Percentiles rank a stretch among this genome's conserved stretches.
phyloP scores from a whole-genome alignment of 2,113 vertebrate genomes.

The Micromys minutus region DNA sequence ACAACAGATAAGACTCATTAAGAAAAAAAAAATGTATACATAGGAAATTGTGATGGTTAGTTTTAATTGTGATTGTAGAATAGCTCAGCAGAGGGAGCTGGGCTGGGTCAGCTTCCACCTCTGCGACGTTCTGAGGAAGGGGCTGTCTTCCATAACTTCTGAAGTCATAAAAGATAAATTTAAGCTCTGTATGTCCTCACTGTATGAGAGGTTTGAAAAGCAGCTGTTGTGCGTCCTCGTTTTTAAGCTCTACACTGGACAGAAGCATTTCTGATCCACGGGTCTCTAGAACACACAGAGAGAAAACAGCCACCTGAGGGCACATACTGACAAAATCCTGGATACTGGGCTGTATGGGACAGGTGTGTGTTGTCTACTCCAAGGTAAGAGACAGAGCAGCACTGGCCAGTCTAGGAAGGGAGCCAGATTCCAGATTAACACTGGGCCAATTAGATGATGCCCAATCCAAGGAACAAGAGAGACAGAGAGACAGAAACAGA shows the following conservation, averaged over 20 bases:
- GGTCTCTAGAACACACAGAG: not conserved
- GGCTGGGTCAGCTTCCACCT: not conserved
- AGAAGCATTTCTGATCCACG: not conserved
- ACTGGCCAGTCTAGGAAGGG: not conserved
- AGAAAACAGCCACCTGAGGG: not conserved
- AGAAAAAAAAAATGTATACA: conserved; percentile 85
- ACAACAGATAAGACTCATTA: conserved; percentile 92
- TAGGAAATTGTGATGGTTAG: conserved; percentile 37
- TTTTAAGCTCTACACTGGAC: not conserved
- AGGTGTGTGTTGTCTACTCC: not conserved
- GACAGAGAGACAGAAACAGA: not conserved
- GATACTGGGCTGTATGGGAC: not conserved
- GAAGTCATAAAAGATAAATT: not conserved
- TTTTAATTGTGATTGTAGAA: not conserved
- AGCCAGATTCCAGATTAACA: not conserved
- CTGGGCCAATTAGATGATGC: not conserved
- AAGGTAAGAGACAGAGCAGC: not conserved
- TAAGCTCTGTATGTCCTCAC: not conserved
- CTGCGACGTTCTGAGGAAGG: not conserved
- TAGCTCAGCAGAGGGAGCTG: not conserved
- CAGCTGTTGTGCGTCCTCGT: not conserved
- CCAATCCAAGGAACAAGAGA: not conserved
- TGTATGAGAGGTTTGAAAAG: not conserved
- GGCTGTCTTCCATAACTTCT: not conserved
- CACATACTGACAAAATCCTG: not conserved